Base-by-base conservation (phyloP, 2,888 invertebrate species). In the Disparrhopalites patrizii region DNA sequence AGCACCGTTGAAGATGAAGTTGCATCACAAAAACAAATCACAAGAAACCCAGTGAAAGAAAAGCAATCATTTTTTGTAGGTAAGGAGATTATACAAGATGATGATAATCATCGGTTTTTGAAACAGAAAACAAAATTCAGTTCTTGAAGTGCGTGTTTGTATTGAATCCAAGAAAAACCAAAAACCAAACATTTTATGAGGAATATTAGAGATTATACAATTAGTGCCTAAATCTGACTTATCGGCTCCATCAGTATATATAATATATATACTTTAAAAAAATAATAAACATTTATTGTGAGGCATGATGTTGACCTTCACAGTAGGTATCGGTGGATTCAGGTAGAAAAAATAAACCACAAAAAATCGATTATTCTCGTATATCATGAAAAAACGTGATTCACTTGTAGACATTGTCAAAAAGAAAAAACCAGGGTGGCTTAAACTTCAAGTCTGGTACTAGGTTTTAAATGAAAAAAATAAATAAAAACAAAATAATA, bases 101-200 rank as follows among this genome's bases (percentile, higher is more conserved):
- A 47, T 15, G n/a, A 47, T 15, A 25, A 47, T 23, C 20, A 47
- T 47, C 20, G 47, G 43, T 43, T 43, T n/a, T n/a, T 5, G 43
- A 3, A 47, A 47, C 20, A 23, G n/a, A n/a, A n/a, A n/a, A n/a
- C n/a, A n/a, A n/a, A 25, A 20, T 47, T 47, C 47, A 23, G 23
- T 47, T 47, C 13, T 47, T 47, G 15, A 23, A 13, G 25, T 47
- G 23, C 25, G 47, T 47, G 25, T 47, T 47, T 47, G 23, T 23
- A n/a, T 20, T 3, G 36, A 38, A 56, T 25, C 40, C 28, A 15
- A 47, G 50, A 33, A 33, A 62, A 63, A 47, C 47, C 30, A 47
- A 55, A 55, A 47, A 54, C 38, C 55, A 50, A 52, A 54, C 51
- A 31, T 60, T 60, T 60, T 65, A 52, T 60, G 54, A 65, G n/a